A percentile compares a stretch with the other conserved stretches of the same genome.
Evolutionary conservation across 2,888 invertebrate genomes (phyloP).

Genomic region (Drosophila kambysellisi): DNA sequence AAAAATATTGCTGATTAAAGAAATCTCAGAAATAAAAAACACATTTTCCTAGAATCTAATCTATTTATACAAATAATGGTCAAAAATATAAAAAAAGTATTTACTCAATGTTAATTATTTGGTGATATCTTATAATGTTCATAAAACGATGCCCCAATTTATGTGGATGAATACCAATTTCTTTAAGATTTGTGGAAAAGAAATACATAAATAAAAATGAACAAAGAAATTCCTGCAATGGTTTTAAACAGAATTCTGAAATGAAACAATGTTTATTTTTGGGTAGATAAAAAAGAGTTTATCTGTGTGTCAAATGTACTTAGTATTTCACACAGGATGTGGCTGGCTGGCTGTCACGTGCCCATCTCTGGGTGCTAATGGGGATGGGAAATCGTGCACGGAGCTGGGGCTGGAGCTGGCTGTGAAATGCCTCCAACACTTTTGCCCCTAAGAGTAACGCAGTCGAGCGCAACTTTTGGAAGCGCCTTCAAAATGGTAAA

Average conservation of each 20-base stretch:
- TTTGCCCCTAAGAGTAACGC: slow-evolving; percentile 47
- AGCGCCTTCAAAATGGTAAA: slow-evolving; percentile 52
- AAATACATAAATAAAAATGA: not conserved
- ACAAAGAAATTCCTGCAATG: not conserved
- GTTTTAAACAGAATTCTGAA: not conserved
- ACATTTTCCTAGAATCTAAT: not conserved
- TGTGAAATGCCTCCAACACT: slow-evolving; percentile 51
- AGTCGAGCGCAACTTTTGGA: slow-evolving; percentile 51
- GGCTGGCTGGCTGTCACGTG: slow-evolving; percentile 55
- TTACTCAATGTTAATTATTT: not conserved
- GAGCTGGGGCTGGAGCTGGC: slow-evolving; percentile 4
- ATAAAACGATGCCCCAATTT: not conserved
- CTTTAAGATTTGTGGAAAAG: not conserved
- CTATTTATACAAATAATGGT: not conserved
- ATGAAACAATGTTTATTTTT: not conserved
- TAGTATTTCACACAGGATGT: slow-evolving; percentile 11
- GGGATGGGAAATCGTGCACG: slow-evolving; percentile 29
- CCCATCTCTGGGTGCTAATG: slow-evolving; percentile 60
- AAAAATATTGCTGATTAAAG: too few species aligned
- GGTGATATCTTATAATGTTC: not conserved
- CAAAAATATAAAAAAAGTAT: not conserved
- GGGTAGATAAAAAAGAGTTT: not conserved
- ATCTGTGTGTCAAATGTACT: not conserved
- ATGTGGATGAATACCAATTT: not conserved
- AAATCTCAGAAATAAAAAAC: not conserved